Evolutionary conservation across 2,888 invertebrate genomes (phyloP), one percentile per base, ranked within the genome.

Genomic region (Ophioninae sp.): DNA sequence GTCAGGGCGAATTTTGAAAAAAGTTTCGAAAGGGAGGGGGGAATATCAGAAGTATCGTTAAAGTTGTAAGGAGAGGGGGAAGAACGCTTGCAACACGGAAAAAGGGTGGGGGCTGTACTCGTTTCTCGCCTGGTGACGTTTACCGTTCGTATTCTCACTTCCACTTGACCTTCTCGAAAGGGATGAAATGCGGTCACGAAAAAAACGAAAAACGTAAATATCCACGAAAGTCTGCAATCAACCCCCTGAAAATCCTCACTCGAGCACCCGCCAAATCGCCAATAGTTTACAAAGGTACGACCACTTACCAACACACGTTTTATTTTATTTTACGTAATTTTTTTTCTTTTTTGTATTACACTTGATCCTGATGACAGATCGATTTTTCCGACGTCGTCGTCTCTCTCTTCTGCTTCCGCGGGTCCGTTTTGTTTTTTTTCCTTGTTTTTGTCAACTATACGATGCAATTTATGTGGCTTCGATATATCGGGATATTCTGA

Each of bases 261-360:
- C 61, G 68, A 71, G 65, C 58, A 59, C 67, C 8, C 6, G 51
- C 39, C 7, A 37, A 39, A 39, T 41, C 17, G 56, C 23, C 74
- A 20, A 71, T 59, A 41, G 81, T 73, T 80, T 74, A 83, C 58
- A 51, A 80, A 79, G 83, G 80, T 81, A 80, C 69, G 82, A 41
- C 37, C 76, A 71, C 68, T 75, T 79, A 71, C 56, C 68, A 22
- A 75, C 30, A 65, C 20, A 30, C 30, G 30, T 30, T 30, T 30
- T 74, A 20, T 59, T 56, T 65, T 58, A 13, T 78, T 64, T 22
- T 72, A 10, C 3, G 37, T 30, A 2, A 30, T 30, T 30, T 9
- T 23, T 8, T 51, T 41, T 17, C 8, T 30, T n/a, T 56, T 13
- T 30, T 10, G 7, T 39, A 23, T 51, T 9, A 56, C 20, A 41